Base-by-base conservation (phyloP, 2,888 invertebrate species). In the Epinotia ramella region DNA sequence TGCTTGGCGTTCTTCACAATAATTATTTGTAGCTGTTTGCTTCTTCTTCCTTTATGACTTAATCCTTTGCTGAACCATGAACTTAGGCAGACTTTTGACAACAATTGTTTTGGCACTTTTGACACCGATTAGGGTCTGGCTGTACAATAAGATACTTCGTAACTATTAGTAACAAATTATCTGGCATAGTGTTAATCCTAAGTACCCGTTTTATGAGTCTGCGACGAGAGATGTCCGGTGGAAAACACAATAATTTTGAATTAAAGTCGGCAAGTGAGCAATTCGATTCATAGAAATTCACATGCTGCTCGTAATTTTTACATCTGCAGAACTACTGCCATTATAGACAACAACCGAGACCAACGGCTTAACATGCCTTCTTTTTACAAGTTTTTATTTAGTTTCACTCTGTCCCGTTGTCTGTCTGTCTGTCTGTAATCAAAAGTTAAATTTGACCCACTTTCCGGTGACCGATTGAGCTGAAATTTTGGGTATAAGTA, bases 91-190 rank as follows among this genome's bases (percentile, higher is more conserved):
- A 46, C 46, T 59, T 60, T n/a, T n/a, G n/a, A n/a, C n/a, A n/a
- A n/a, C 24, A 49, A 59, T 66, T 49, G 59, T 60, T 73, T 66
- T 73, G 60, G 49, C 46, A 73, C 73, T 66, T 72, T 60, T 28
- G 28, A 33, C 46, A 33, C n/a, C 57, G 59, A 44, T 59, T 66
- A 66, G n/a, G 28, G 62, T 46, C n/a, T 11, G 57, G 40, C 44
- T 16, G 16, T 13, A 49, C 5, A 49, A 13, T 16, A 5, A 13
- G 16, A 16, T 49, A 16, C 0, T 16, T 49, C 5, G 4, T 49
- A 9, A 40, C 9, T 40, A 40, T 2, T 40, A 40, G 9, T 40
- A 1, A 9, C 40, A 40, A 9, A 40, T 40, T 16, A 3, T 49
- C 49, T 49, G 49, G 5, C 49, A 16, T 49, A 49, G 16, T 49